Base-by-base conservation (phyloP, 2,797 vertebrate genomes). In the Aulostomus chinensis region DNA sequence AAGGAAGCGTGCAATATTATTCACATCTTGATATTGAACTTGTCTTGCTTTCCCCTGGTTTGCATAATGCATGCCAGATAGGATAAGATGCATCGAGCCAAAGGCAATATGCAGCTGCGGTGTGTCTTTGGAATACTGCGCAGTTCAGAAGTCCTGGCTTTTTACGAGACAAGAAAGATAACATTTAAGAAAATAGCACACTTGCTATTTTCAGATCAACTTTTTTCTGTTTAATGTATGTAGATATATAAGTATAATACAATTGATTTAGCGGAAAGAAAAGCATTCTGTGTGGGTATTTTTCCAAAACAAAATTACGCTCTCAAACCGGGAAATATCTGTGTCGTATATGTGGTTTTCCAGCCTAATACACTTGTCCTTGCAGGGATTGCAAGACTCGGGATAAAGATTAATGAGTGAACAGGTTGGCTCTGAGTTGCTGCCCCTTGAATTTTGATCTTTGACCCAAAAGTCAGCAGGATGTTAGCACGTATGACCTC, bases 11-110 rank as follows among this genome's bases (percentile, higher is more conserved):
- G 86, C 68, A 69, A 49, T 90, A 81, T 82, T 86, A 88, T 88
- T 88, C 88, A 81, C 72, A 68, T 81, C 78, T 76, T 84, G 84
- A 83, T 83, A 79, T 71, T 69, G 81, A 73, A 66, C 79, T 74
- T 42, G 66, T 48, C 71, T 81, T 83, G 75, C 76, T 87, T 81
- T 82, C 82, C 65, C 64, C 73, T 33, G 54, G 62, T 43, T 51
- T 87, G 78, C 70, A 77, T 88, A 91, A 88, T 87, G 73, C 78
- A 85, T 88, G 80, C 21, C 22, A 73, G 58, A 76, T 36, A 62
- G 64, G 36, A 43, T 56, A 45, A 80, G 68, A 79, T 40, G 43
- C 46, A 76, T 18, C 17, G 41, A 70, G 63, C 74, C 57, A 49
- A 46, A 33, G 62, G 58, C 34, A 29, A 38, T 41, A 35, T 42